Evolutionary conservation across 2,797 vertebrate species (phyloP).

Genomic region (Tympanoctomys barrerae): DNA sequence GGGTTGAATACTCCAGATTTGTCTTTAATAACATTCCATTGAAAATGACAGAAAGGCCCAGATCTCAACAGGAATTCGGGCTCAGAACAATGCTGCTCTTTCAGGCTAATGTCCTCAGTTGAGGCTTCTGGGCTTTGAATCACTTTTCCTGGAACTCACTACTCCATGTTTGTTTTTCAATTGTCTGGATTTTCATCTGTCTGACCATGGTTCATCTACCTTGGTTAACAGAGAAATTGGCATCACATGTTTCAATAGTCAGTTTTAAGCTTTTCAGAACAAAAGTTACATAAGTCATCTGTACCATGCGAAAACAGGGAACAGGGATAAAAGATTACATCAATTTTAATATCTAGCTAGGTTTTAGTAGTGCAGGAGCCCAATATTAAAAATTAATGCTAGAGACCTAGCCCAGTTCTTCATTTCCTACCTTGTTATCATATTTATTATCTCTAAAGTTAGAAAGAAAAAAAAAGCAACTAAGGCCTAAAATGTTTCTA

Average conservation of each 20-base stretch:
- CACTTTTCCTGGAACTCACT: conserved; percentile 73
- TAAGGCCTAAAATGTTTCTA: background rate
- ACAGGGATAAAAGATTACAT: conserved; percentile 69
- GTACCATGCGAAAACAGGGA: conserved; percentile 83
- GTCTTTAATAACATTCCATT: conserved; percentile 89
- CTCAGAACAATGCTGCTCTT: conserved; percentile 72
- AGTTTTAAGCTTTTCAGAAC: conserved; percentile 85
- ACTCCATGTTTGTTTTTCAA: background rate
- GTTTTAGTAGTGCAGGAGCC: background rate
- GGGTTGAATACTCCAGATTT: conserved; percentile 87
- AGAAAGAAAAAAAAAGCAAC: background rate
- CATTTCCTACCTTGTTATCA: background rate
- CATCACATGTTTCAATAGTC: conserved; percentile 85
- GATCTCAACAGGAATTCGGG: conserved; percentile 84
- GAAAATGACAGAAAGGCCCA: conserved; percentile 86
- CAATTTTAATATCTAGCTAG: conserved; percentile 45
- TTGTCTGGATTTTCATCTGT: conserved; percentile 80
- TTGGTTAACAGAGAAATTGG: conserved; percentile 86
- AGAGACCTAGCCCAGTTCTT: background rate
- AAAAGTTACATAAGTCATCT: conserved; percentile 87
- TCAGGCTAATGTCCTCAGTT: conserved; percentile 73
- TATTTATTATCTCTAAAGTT: background rate
- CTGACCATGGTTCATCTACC: conserved; percentile 87
- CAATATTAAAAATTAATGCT: conserved; percentile 16
- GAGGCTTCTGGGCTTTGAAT: conserved; percentile 83